These are phyloP conservation scores for Hofmannophila pseudospretella DNA, from an alignment of 2,888 invertebrate species.

Conservation along the genomic window DNA sequence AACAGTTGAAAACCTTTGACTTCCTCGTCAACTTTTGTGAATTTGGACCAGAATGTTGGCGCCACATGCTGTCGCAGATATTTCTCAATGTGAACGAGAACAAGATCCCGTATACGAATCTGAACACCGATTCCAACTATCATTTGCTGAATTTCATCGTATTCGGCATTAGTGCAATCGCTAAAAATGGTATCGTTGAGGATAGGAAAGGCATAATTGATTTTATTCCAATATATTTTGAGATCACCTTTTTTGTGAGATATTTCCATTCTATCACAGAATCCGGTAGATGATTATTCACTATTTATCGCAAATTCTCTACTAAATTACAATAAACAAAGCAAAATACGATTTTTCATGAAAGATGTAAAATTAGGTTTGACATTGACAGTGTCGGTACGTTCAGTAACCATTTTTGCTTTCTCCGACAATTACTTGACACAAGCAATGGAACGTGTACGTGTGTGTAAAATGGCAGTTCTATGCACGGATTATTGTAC, in stretches of 20 bases:
- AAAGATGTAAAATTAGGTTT: too few relatives aligned
- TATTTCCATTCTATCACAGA: constrained; percentile 26
- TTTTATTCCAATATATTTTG: constrained; percentile 63
- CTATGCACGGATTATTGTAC: too few relatives aligned
- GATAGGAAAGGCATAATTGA: constrained; percentile 66
- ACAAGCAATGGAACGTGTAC: too few relatives aligned
- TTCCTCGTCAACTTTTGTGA: constrained; percentile 70
- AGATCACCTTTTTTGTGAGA: constrained; percentile 48
- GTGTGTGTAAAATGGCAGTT: too few relatives aligned
- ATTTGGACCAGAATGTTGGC: constrained; percentile 82
- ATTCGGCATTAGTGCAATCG: constrained; percentile 54
- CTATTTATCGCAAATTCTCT: too few relatives aligned
- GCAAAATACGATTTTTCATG: too few relatives aligned
- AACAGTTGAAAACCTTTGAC: constrained; percentile 81
- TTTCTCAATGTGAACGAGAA: constrained; percentile 73
- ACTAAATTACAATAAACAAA: too few relatives aligned
- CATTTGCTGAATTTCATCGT: constrained; percentile 60
- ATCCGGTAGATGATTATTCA: too few relatives aligned
- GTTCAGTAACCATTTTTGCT: too few relatives aligned
- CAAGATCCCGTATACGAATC: constrained; percentile 58
- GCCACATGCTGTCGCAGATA: constrained; percentile 78
- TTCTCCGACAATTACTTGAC: too few relatives aligned
- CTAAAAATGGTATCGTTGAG: constrained; percentile 55
- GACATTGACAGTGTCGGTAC: too few relatives aligned
- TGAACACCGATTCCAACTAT: constrained; percentile 56